Base-by-base conservation (phyloP, 2,888 invertebrate species). In the Kryphioiulus occultus region DNA sequence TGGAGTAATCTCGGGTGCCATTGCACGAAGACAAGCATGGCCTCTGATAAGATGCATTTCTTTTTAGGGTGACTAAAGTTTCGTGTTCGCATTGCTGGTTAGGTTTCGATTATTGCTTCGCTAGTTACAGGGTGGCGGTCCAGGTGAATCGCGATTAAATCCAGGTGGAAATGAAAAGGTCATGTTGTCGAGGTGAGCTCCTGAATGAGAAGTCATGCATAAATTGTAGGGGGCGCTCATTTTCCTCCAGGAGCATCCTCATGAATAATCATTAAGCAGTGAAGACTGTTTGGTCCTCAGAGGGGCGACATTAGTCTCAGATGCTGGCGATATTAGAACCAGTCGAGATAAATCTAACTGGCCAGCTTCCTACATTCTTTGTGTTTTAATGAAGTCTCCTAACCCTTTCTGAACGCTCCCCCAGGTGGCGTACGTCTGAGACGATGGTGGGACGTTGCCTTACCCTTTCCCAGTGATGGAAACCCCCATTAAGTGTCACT, bases 401-500 rank as follows among this genome's bases (percentile, higher is more conserved):
- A 78, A 78, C 78, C 78, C 78, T 78, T 78, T 78, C 78, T 10
- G 26, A 30, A 15, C 26, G 78, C 78, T 78, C 78, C 78, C 78
- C 78, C 78, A 78, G 78, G 78, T 78, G 78, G 78, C 78, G 78
- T 30, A 68, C 68, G 68, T 26, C 68, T 68, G 26, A 26, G 26
- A 78, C 30, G 78, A 30, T 78, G 78, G 15, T 15, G 2, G 68
- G 68, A 68, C 68, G n/a, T 10, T n/a, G 78, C 78, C 26, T 30
- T 30, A 78, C 30, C 78, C 78, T 17, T 78, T 78, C 26, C 30
- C 30, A 12, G 30, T 78, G 78, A 78, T 78, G 26, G 26, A 78
- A 78, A 78, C 30, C 78, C 78, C 78, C 78, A 78, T 78, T 78
- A 78, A 78, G 30, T 78, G 78, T 78, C 78, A 78, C 78, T 78